Percentiles rank a stretch among this genome's conserved stretches.
These are phyloP conservation scores for Drosophila trapezifrons DNA, from an alignment of 1,140 invertebrate species.

Conservation along the genomic window DNA sequence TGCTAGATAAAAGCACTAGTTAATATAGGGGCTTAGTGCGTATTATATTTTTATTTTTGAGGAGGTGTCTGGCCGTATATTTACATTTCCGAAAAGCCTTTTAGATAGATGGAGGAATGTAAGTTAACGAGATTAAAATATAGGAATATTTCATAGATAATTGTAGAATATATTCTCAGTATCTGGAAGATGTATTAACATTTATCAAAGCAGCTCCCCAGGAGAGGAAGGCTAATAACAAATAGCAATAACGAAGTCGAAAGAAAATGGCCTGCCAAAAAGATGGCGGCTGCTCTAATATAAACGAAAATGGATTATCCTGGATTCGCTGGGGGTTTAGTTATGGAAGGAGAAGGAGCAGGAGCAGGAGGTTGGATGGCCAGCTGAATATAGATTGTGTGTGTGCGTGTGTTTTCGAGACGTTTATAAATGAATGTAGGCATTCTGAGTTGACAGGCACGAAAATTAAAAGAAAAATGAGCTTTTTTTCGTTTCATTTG, in stretches of 20 bases:
- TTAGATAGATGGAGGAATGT: not conserved
- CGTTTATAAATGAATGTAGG: conserved; percentile 83
- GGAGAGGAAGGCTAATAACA: conserved; percentile 15
- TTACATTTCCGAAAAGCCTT: conserved; percentile 1
- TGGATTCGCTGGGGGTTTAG: conserved; percentile 23
- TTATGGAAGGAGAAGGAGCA: too few species aligned
- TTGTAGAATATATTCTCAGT: too few species aligned
- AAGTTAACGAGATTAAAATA: not conserved
- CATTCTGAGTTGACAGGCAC: conserved; percentile 83
- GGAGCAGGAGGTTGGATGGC: not conserved
- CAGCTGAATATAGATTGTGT: conserved; percentile 30
- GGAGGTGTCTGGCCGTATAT: not conserved
- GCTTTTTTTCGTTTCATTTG: conserved; percentile 64
- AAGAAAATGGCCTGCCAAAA: conserved; percentile 56
- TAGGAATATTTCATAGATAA: not conserved
- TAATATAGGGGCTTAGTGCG: not conserved
- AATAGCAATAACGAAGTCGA: conserved; percentile 12
- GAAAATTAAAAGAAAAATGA: conserved; percentile 84
- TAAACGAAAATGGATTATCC: conserved; percentile 80
- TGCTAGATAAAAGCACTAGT: conserved; percentile 8
- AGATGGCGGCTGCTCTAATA: conserved; percentile 63
- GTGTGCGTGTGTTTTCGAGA: conserved; percentile 61
- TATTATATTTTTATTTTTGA: not conserved
- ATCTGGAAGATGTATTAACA: not conserved
- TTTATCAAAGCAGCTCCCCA: not conserved